These are phyloP conservation scores for Hyles lineata DNA, from an alignment of 2,888 invertebrate species.

Conservation along the genomic window DNA sequence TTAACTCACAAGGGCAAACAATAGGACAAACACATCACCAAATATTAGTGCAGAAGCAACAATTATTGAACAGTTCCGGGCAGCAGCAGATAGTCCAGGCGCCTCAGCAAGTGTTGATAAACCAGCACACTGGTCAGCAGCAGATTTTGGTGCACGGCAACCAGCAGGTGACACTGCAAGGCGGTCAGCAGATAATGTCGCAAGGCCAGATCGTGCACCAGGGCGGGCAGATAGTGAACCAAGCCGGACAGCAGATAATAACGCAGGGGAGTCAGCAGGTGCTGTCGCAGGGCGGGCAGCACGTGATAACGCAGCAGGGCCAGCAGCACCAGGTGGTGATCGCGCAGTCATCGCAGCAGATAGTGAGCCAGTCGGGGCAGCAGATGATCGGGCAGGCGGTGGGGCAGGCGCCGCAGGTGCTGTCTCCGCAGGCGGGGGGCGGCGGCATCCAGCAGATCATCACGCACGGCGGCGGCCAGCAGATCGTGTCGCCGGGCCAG, in stretches of 20 bases:
- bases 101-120: slow-evolving; percentile 82
- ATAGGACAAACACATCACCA: slow-evolving; percentile 81
- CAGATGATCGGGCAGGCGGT: slow-evolving; percentile 76
- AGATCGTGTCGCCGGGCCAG: slow-evolving; percentile 77
- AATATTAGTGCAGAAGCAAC: slow-evolving; percentile 84
- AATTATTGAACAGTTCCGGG: slow-evolving; percentile 82
- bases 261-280: slow-evolving; percentile 76
- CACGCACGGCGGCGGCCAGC: slow-evolving; percentile 78
- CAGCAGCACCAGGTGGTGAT: slow-evolving; percentile 81
- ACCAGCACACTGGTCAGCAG: slow-evolving; percentile 79
- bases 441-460: slow-evolving; percentile 82
- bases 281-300: slow-evolving; percentile 78
- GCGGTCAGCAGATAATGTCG: slow-evolving; percentile 78
- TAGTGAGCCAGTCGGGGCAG: slow-evolving; percentile 78
- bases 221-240: slow-evolving; percentile 77
- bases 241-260: slow-evolving; percentile 76
- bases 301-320: slow-evolving; percentile 79
- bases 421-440: slow-evolving; percentile 72
- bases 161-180: slow-evolving; percentile 79
- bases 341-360: slow-evolving; percentile 79
- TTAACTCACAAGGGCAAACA: slow-evolving; percentile 82
- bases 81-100: slow-evolving; percentile 81
- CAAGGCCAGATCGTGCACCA: slow-evolving; percentile 80
- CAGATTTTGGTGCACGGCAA: slow-evolving; percentile 81
- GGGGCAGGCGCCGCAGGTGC: slow-evolving; percentile 73